phyloP scores from a whole-genome alignment of 2,888 invertebrate genomes.

The Stenolophus ochropezus region DNA sequence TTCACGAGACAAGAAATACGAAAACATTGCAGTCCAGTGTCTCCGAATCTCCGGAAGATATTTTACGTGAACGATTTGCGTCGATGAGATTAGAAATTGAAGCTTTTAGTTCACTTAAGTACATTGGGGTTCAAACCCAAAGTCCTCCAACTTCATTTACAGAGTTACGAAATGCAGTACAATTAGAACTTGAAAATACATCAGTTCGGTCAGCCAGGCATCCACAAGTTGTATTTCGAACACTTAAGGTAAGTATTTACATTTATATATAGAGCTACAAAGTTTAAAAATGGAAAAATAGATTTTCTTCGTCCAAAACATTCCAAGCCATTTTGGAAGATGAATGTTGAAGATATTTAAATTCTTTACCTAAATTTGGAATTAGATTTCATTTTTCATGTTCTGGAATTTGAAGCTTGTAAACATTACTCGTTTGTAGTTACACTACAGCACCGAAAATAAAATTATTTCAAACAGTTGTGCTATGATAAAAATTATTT shows the following conservation, averaged over 20 bases:
- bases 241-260: conserved; percentile 76
- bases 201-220: conserved; percentile 82
- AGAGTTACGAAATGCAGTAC: conserved; percentile 76
- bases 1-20: conserved; percentile 87
- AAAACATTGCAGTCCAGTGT: conserved; percentile 78
- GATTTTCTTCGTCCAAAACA: too few relatives aligned
- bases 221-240: conserved; percentile 80
- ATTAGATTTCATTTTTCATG: too few relatives aligned
- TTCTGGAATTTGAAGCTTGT: too few relatives aligned
- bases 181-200: conserved; percentile 80
- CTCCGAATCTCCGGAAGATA: conserved; percentile 78
- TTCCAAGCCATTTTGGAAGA: too few relatives aligned
- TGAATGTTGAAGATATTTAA: too few relatives aligned
- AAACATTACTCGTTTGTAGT: too few relatives aligned
- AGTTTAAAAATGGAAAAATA: neutral
- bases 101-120: conserved; percentile 83
- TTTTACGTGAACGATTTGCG: conserved; percentile 78
- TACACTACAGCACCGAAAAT: too few relatives aligned
- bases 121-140: conserved; percentile 78
- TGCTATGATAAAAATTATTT: too few relatives aligned
- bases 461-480: too few relatives aligned
- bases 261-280: neutral
- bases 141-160: conserved; percentile 77
- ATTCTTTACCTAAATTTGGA: too few relatives aligned
- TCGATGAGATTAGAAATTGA: conserved; percentile 79